Evolutionary conservation across 1,140 invertebrate genomes (phyloP).

Genomic region (Phymorhynchus buccinoides): DNA sequence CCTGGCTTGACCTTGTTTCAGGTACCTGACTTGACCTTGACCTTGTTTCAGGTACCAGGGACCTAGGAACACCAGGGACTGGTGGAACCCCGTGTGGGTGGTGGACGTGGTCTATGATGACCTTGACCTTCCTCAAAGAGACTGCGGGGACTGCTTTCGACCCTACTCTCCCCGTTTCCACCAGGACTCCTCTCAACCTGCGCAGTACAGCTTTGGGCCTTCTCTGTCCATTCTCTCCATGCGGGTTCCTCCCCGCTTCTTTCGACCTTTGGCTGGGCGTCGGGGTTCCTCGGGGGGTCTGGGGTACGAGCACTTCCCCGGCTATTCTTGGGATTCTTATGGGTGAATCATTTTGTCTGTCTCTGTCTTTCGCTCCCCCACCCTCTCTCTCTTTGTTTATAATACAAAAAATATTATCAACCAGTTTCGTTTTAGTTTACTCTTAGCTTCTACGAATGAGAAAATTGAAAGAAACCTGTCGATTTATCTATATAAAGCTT

Average conservation of each 20-base stretch:
- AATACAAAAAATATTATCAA: too few relatives aligned
- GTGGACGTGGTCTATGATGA: not conserved
- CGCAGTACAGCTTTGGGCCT: not conserved
- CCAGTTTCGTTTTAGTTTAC: too few relatives aligned
- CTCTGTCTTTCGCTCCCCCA: not conserved
- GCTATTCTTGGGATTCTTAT: not conserved
- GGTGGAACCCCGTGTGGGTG: not conserved
- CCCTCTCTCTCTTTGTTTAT: not conserved
- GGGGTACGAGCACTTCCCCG: not conserved
- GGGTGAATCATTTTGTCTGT: not conserved
- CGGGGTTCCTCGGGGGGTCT: not conserved
- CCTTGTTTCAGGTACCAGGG: not conserved
- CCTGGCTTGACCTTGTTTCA: too few relatives aligned
- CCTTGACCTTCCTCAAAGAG: not conserved
- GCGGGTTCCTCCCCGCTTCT: not conserved
- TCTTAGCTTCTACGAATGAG: too few relatives aligned
- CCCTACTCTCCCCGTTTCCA: not conserved
- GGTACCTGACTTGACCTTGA: too few relatives aligned
- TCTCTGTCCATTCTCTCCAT: not conserved
- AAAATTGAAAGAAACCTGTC: too few relatives aligned
- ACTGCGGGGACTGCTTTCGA: not conserved
- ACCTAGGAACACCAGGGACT: conserved; percentile 17
- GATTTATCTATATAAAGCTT: too few relatives aligned
- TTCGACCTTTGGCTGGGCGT: not conserved
- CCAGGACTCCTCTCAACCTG: not conserved